Conservation (phyloP, 2,113 vertebrate species). For the Ifrita kowaldi region DNA sequence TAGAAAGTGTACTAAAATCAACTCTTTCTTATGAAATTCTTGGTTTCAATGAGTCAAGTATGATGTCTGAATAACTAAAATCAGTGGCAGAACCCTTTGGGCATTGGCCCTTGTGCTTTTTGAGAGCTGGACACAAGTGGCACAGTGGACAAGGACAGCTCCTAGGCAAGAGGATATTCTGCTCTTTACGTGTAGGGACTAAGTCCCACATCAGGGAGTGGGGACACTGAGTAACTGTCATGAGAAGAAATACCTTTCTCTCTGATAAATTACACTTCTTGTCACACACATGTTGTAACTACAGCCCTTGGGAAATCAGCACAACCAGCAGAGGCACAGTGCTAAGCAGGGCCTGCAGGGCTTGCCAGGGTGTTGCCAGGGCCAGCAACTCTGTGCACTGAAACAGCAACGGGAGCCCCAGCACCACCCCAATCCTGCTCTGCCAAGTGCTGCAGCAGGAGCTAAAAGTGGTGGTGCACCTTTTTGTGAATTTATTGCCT, state of each 20-base stretch:
- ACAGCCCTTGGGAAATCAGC: not conserved
- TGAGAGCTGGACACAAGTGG: not conserved
- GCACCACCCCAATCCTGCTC: not conserved
- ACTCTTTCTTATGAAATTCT: not conserved
- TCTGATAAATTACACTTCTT: not conserved
- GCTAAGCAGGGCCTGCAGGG: not conserved
- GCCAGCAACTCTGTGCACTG: not conserved
- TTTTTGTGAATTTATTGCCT: not conserved
- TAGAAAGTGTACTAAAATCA: not conserved
- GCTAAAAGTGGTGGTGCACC: not conserved
- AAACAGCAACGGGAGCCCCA: not conserved
- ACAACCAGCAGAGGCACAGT: not conserved
- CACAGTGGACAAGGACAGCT: not conserved
- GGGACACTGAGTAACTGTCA: not conserved
- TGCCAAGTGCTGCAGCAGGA: not conserved
- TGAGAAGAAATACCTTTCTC: not conserved
- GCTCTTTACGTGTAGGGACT: not conserved
- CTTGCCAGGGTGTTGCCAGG: not conserved
- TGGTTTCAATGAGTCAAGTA: not conserved
- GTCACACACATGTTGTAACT: not conserved
- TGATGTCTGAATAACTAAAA: not conserved
- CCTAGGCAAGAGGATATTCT: not conserved
- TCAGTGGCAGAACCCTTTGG: not conserved
- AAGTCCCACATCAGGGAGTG: not conserved
- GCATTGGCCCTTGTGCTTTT: not conserved